Base-by-base conservation (phyloP, 64 coral and sea anemone species). In the Orbicella faveolata region DNA sequence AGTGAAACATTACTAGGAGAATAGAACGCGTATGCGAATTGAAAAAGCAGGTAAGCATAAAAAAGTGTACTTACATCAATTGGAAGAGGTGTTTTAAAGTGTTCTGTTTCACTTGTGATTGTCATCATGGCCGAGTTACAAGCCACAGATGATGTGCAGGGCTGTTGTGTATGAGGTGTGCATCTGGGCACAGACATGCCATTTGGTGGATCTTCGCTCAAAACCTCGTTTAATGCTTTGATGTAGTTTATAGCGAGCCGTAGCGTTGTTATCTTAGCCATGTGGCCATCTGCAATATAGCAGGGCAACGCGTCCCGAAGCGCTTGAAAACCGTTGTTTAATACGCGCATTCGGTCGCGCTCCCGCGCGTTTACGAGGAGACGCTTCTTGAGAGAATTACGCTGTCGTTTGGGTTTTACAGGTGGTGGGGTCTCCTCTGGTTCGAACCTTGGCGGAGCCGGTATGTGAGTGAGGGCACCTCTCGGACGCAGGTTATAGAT, bases 251-350 rank as follows among this genome's bases (percentile, higher is more conserved):
- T 99, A 73, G 97, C 97, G 7, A 99, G 86, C 25, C 94, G 83
- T 12, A 99, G 63, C 23, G 97, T 99, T 39, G 97, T 99, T 88
- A 99, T 99, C 85, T 99, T 99, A 1, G 97, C 94, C 88, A 99
- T 99, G 77, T 99, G 97, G n/a, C 97, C 97, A 55, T 99, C 97
- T 16, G 97, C 97, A 51, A 99, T 99, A 55, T 99, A 99, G 65
- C 97, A 99, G 9, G 97, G 97, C 44, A 99, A 78, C 7, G 97
- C 97, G 57, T 99, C 94, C 18, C 97, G 85, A 35, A 99, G 91
- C 34, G 88, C 88, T 57, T 99, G 94, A 68, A 99, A 99, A 61
- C 90, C 97, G 52, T 95, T 95, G 86, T 99, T 99, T 10, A 99
- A 53, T 23, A 93, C 91, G 34, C 94, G 87, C 97, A 99, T 99